Evolutionary conservation across 2,113 vertebrate species (phyloP), one percentile per base, ranked within the genome.

Genomic region (Choloepus hoffmanni): DNA sequence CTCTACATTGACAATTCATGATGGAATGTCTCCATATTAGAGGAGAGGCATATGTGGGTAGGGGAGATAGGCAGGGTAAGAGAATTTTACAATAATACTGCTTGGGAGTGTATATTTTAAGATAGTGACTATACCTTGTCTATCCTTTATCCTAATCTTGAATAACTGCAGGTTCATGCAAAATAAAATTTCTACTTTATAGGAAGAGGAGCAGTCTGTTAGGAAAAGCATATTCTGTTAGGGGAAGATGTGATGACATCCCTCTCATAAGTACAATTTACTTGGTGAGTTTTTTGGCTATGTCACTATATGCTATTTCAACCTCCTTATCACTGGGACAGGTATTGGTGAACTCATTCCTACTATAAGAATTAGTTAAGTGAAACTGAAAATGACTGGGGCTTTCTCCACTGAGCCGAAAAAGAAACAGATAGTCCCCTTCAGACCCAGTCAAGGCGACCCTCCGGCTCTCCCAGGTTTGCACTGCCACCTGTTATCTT

Each of bases 261-360:
- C 77, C 95, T 97, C 85, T 60, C 18, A 0, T 26, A 86, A 89
- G 96, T 67, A 97, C 96, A 53, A 78, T 53, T 99, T 99, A 99
- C 98, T 99, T 99, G 96, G 99, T 99, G 48, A 99, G 99, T 98
- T 99, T 99, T 98, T 99, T 99, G 98, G 99, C 99, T 94, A 99
- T 99, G 3, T 99, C 99, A 28, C 97, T 99, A 86, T 99, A 99
- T 40, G 99, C 99, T 7, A 99, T 99, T 98, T 99, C 99, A 0
- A 99, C 99, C 98, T 99, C 99, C 96, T 99, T 99, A 95, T 99
- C 99, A 43, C 99, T 99, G 96, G 99, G 99, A 98, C 99, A 99
- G 97, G 99, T 99, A 96, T 99, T 99, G 98, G 99, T 99, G 98
- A 99, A 99, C 96, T 99, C 99, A 58, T 99, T 99, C 4, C 99